Percentiles rank a stretch among this genome's conserved stretches.
Evolutionary conservation across 1,140 invertebrate genomes (phyloP).

Genomic region (Pomacea maculata): DNA sequence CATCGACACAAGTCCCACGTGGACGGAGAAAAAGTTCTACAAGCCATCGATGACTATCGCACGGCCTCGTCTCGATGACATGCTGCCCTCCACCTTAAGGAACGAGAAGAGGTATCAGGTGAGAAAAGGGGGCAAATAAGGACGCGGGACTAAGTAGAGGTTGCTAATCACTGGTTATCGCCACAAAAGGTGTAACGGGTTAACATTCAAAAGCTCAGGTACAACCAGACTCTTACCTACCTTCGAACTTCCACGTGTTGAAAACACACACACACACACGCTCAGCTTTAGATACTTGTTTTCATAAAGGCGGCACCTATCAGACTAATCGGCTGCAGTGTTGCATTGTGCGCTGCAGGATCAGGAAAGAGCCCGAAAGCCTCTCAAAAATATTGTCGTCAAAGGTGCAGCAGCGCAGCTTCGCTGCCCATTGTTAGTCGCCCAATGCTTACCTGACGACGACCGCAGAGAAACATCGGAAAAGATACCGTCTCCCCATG

Average conservation of each 20-base stretch:
- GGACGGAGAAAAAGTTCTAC: no score
- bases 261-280: constrained; percentile 3
- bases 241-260: no score
- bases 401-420: not conserved
- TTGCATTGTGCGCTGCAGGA: not conserved
- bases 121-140: not conserved
- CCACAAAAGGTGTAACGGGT: not conserved
- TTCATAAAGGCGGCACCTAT: not conserved
- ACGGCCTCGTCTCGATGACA: no score
- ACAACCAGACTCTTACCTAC: not conserved
- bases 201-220: not conserved
- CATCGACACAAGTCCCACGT: no score
- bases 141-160: not conserved
- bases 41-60: no score
- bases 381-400: no score
- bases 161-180: not conserved
- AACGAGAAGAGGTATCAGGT: not conserved
- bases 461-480: no score
- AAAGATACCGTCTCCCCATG: no score
- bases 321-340: not conserved
- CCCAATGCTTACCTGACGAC: no score
- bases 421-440: not conserved
- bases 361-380: no score
- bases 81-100: no score
- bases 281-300: not conserved